phyloP scores from a whole-genome alignment of 2,888 invertebrate genomes.

The Trissolcus brochymenae region DNA sequence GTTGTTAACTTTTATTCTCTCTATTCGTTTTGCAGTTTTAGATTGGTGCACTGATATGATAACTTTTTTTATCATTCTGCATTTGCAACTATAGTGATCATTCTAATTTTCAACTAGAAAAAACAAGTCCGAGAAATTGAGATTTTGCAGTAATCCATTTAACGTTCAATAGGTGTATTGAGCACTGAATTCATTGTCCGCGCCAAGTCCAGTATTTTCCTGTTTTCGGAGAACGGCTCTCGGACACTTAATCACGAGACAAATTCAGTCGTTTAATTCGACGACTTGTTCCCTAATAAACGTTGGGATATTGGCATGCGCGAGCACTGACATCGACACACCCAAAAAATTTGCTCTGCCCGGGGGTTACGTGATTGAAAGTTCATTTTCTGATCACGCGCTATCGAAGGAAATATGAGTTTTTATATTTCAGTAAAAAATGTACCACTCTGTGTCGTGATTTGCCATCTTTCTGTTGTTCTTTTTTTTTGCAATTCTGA shows the following conservation, averaged over 20 bases:
- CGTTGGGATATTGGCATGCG: slow-evolving; percentile 28
- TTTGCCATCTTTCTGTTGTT: background rate
- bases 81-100: no score
- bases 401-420: slow-evolving; percentile 48
- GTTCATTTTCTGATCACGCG: slow-evolving; percentile 53
- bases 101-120: no score
- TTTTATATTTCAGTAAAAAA: slow-evolving; percentile 38
- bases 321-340: slow-evolving; percentile 10
- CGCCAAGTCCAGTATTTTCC: slow-evolving; percentile 16
- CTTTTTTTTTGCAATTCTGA: slow-evolving; percentile 26
- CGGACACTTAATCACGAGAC: slow-evolving; percentile 22
- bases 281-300: slow-evolving; percentile 43
- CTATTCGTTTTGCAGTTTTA: no score
- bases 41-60: no score
- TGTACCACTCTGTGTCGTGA: no score
- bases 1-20: no score
- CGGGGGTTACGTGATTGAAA: slow-evolving; percentile 37
- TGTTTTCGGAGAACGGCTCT: slow-evolving; percentile 14
- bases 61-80: no score
- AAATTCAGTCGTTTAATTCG: slow-evolving; percentile 32
- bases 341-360: slow-evolving; percentile 50
- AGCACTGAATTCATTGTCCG: no score
- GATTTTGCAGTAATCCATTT: no score
- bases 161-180: no score
- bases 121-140: no score